Base-by-base conservation (phyloP, 2,797 vertebrate genomes). In the Rhinatrema bivittatum region DNA sequence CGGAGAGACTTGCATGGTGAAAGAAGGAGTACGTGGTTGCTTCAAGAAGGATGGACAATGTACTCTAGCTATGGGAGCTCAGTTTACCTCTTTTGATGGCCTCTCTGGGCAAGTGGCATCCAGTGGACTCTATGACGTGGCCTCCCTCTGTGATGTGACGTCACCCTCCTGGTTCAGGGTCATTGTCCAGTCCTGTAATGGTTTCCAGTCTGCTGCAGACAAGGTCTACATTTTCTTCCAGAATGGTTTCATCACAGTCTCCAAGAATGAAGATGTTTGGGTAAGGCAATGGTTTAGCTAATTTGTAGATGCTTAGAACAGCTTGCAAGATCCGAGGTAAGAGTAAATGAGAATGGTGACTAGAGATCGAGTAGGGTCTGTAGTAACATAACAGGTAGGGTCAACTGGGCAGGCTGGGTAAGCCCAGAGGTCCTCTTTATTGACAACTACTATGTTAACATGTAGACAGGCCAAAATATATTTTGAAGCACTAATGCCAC, bases 51-150 rank as follows among this genome's bases (percentile, higher is more conserved):
- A 16, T 2, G 68, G 60, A 10, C 43, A 52, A 29, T 90, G 89
- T 25, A 43, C 37, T 1, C 7, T 87, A 50, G 60, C 51, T 3
- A 12, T 17, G 3, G 47, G 5, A 1, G 57, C 47, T 21, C 53
- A 46, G 18, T 42, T 89, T 36, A 72, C 36, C 31, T 70, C 80
- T 8, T 91, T 89, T 3, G 78, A 90, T n/a, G 82, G 81, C 10
- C 47, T 64, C 39, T 38, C 18, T 4, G 67, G 59, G n/a, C n/a
- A 23, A 0, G 7, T 74, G 7, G 29, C n/a, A 13, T 41, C 43
- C 16, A 25, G 39, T 1, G 81, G 84, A 12, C 31, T 71, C n/a
- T 82, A 78, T 3, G 81, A 85, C 44, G 20, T 85, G 25, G 79
- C 77, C 1, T 65, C 65, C 12, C 51, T 60, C 34, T 87, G 84